These are phyloP conservation scores for Arctopsyche grandis DNA, from an alignment of 1,140 invertebrate species.

Conservation along the genomic window DNA sequence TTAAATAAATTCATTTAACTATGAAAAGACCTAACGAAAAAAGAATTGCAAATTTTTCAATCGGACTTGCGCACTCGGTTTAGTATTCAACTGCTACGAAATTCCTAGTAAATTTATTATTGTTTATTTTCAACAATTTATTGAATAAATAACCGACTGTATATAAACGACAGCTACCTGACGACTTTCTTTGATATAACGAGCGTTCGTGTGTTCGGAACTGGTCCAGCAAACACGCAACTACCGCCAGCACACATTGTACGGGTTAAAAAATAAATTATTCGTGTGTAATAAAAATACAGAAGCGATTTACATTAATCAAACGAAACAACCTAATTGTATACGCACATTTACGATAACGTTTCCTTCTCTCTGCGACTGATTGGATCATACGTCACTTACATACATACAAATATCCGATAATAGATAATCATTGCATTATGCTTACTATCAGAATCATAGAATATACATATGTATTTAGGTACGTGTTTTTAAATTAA, in stretches of 20 bases:
- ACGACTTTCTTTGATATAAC: conserved; percentile 38
- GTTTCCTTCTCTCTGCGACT: background rate
- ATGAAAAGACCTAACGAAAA: no score
- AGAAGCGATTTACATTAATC: conserved; percentile 19
- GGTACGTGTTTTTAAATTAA: no score
- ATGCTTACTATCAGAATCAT: no score
- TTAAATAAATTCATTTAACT: no score
- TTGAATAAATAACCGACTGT: background rate
- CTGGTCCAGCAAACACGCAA: background rate
- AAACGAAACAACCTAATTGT: background rate
- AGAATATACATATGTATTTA: no score
- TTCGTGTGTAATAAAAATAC: background rate
- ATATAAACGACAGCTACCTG: conserved; percentile 8
- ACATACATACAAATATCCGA: no score
- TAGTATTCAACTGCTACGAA: no score
- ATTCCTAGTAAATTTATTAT: background rate
- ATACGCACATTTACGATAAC: background rate
- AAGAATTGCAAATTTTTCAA: no score
- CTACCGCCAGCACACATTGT: background rate
- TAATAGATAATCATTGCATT: background rate
- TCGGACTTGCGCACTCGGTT: no score
- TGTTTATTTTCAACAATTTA: conserved; percentile 9
- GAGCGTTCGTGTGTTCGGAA: background rate
- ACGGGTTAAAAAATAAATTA: background rate
- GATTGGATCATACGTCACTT: background rate